phyloP scores from a whole-genome alignment of 2,888 invertebrate genomes.

The Luperina nickerlii region DNA sequence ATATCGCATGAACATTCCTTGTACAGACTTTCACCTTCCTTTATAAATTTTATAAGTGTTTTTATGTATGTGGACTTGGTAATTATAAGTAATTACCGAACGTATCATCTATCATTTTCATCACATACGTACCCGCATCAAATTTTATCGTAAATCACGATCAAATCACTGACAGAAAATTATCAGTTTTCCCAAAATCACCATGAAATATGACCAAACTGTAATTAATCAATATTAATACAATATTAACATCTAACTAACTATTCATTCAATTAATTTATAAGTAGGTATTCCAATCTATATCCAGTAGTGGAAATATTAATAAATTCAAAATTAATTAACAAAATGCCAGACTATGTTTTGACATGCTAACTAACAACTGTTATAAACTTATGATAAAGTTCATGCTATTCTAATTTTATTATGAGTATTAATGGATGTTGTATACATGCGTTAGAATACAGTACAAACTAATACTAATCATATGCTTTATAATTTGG shows the following conservation, averaged over 20 bases:
- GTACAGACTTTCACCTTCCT: too few species aligned
- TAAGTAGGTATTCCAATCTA: slow-evolving; percentile 9
- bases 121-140: too few species aligned
- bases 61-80: too few species aligned
- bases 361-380: slow-evolving; percentile 38
- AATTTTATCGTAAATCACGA: not conserved
- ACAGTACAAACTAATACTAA: not conserved
- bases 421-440: not conserved
- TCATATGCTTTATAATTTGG: slow-evolving; percentile 23
- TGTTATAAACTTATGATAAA: not conserved
- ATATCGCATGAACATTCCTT: too few species aligned
- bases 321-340: slow-evolving; percentile 1
- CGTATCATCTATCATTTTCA: too few species aligned
- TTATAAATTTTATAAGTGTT: too few species aligned
- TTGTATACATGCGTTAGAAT: slow-evolving; percentile 35
- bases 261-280: not conserved
- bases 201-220: slow-evolving; percentile 47
- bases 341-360: not conserved
- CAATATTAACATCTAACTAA: not conserved
- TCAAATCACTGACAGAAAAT: not conserved
- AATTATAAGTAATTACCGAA: too few species aligned
- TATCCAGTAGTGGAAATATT: slow-evolving; percentile 55
- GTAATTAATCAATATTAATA: not conserved
- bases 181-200: not conserved
- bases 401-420: slow-evolving; percentile 40